Base-by-base conservation (phyloP, 2,797 vertebrate genomes). In the Clarias pachynema region DNA sequence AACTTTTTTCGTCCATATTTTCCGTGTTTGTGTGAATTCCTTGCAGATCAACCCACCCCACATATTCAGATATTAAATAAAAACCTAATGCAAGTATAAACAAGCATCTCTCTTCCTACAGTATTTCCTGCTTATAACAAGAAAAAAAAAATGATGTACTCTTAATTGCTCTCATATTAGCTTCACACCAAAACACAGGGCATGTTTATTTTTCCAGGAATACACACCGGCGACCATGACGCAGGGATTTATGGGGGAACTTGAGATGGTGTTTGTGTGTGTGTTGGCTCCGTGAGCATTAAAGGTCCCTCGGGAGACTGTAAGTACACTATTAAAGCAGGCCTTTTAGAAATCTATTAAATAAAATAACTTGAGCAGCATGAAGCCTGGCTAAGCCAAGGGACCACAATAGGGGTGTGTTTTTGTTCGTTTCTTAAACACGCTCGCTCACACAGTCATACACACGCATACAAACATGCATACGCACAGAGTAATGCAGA, bases 401-500 rank as follows among this genome's bases (percentile, higher is more conserved):
- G 20, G 37, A 82, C 59, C 40, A 34, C 80, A 85, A 70, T 69
- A 74, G 24, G 29, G 62, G 69, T 59, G 73, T 68, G 40, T 75
- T 56, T 86, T 26, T 79, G 34, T 70, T 59, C 53, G n/a, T 53
- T 70, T 74, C 44, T 65, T 49, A 49, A 69, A 62, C 84, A 62
- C 66, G 31, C 65, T 75, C 56, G 26, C 57, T 53, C 79, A 24
- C 82, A 57, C 60, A 73, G 65, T 81, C 65, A 79, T 26, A 72
- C 56, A 65, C 72, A 77, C 37, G 5, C 65, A 75, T 3, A 78
- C 63, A 85, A 49, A 82, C 60, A 73, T 60, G 53, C 74, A 83
- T 72, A 59, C 70, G 84, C 65, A 79, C 57, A 73, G 34, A 74
- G 79, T 85, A 87, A 87, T 85, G 86, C 84, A 87, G 85, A 84